phyloP scores from a whole-genome alignment of 37 sponge, comb jelly and placozoan genomes.

The Cladorhizidae sp. region DNA sequence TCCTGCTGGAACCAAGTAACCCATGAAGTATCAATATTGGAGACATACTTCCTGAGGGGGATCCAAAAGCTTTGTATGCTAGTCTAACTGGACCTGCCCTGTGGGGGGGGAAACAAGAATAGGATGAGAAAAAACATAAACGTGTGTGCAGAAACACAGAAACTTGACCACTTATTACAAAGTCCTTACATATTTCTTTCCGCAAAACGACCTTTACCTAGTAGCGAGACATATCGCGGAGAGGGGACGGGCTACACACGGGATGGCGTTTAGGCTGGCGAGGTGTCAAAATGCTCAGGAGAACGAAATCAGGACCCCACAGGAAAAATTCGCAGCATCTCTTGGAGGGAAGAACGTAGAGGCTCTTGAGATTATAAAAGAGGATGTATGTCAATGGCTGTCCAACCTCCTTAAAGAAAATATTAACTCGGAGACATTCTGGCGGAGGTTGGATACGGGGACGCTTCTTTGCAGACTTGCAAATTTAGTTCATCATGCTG shows the following conservation, averaged over 20 bases:
- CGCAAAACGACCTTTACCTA: no score
- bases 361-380: conserved; percentile 63
- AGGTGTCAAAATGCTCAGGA: no score
- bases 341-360: conserved; percentile 61
- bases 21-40: conserved; percentile 87
- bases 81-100: conserved; percentile 13
- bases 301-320: no score
- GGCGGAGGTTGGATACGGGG: conserved; percentile 66
- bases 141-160: no score
- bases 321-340: no score
- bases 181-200: no score
- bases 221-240: no score
- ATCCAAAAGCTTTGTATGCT: conserved; percentile 8
- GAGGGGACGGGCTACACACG: no score
- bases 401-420: neutral
- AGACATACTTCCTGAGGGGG: neutral
- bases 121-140: no score
- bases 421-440: conserved; percentile 32
- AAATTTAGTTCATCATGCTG: conserved; percentile 44
- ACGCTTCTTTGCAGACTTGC: conserved; percentile 71
- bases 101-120: neutral
- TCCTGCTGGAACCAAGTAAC: conserved; percentile 71
- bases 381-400: conserved; percentile 78
- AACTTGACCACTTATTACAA: no score
- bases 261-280: no score